Evolutionary conservation across 37 sponge, comb jelly and placozoan species (phyloP).

Genomic region (Spongilla lacustris): DNA sequence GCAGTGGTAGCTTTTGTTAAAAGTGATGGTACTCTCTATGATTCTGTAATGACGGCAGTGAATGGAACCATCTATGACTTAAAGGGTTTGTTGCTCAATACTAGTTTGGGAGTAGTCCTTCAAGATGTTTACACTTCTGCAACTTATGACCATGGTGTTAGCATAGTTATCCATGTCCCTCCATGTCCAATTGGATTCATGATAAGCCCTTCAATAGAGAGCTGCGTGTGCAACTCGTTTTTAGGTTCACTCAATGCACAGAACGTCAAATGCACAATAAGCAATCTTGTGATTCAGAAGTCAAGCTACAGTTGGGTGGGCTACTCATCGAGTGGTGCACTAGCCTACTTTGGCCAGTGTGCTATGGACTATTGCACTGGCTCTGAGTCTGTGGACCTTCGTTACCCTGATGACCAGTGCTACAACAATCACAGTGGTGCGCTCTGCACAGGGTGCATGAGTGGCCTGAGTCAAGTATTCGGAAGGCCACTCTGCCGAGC

Average conservation of each 20-base stretch:
- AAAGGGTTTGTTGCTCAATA: too few relatives aligned
- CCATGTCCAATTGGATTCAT: too few relatives aligned
- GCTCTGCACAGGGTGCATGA: background rate
- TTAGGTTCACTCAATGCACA: too few relatives aligned
- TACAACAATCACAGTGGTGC: background rate
- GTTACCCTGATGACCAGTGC: background rate
- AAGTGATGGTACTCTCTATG: background rate
- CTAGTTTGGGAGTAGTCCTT: too few relatives aligned
- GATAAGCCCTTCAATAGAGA: too few relatives aligned
- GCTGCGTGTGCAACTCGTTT: too few relatives aligned
- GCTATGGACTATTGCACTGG: background rate
- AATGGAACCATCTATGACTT: background rate
- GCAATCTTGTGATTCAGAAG: too few relatives aligned
- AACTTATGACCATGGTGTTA: too few relatives aligned
- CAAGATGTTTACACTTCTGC: too few relatives aligned
- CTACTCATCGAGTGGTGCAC: background rate
- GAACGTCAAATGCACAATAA: too few relatives aligned
- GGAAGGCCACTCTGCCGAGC: background rate
- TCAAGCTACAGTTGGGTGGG: too few relatives aligned
- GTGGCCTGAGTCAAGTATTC: background rate
- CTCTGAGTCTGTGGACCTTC: background rate
- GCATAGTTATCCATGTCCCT: too few relatives aligned
- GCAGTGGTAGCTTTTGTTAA: background rate
- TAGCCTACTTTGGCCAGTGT: background rate
- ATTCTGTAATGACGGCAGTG: background rate